Evolutionary conservation across 2,888 invertebrate species (phyloP).

Genomic region (Hecatera dysodea): DNA sequence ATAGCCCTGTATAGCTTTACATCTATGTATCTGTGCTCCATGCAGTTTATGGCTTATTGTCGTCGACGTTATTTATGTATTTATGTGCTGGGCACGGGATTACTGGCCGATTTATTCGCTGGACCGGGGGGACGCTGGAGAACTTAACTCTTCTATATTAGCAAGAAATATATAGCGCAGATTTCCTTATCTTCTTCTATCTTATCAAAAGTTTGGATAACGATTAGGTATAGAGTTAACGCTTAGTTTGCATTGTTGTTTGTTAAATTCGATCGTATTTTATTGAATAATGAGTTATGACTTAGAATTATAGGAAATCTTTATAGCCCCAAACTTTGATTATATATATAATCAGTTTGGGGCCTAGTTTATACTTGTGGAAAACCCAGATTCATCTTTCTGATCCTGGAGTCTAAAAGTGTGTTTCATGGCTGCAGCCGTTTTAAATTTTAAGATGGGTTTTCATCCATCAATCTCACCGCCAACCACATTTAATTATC

Average conservation of each 20-base stretch:
- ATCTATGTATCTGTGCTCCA: constrained; percentile 25
- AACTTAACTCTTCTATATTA: not conserved
- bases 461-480: not conserved
- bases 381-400: too few species aligned
- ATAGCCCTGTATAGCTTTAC: constrained; percentile 21
- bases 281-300: too few species aligned
- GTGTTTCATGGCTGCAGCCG: too few species aligned
- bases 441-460: not conserved
- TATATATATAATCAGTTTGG: too few species aligned
- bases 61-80: constrained; percentile 9
- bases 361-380: too few species aligned
- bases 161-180: constrained; percentile 3
- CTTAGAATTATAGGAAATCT: too few species aligned
- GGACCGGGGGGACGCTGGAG: not conserved
- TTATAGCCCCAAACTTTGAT: too few species aligned
- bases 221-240: too few species aligned
- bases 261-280: not conserved
- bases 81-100: constrained; percentile 12
- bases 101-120: constrained; percentile 16
- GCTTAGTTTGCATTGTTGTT: not conserved
- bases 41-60: constrained; percentile 50
- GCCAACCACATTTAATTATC: constrained; percentile 33
- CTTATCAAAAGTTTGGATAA: not conserved
- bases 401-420: too few species aligned
- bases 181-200: not conserved